These are phyloP conservation scores for Pelagia noctiluca DNA, from an alignment of 30 jellyfish, hydroid and myxozoan species.

Conservation along the genomic window DNA sequence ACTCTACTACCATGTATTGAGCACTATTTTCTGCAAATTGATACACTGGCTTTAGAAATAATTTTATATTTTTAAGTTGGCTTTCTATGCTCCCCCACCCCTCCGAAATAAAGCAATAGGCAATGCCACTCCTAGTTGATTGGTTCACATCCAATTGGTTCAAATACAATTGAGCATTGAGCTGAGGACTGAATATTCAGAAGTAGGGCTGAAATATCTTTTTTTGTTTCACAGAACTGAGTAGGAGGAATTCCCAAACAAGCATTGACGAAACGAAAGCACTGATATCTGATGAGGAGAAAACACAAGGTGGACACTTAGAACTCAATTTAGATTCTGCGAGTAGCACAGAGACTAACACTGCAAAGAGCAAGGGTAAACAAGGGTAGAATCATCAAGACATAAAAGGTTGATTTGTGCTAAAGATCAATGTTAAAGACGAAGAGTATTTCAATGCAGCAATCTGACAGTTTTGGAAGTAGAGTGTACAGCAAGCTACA, in stretches of 20 bases:
- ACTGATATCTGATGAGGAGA: slow-evolving; percentile 45
- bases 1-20: too few relatives aligned
- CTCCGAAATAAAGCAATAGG: not conserved
- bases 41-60: too few relatives aligned
- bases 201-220: not conserved
- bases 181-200: not conserved
- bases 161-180: not conserved
- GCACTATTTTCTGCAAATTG: too few relatives aligned
- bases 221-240: slow-evolving; percentile 23
- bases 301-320: slow-evolving; percentile 38
- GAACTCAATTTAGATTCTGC: slow-evolving; percentile 51
- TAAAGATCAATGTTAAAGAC: too few relatives aligned
- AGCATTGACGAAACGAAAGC: slow-evolving; percentile 61
- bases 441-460: too few relatives aligned
- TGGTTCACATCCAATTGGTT: too few relatives aligned
- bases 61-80: too few relatives aligned
- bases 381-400: too few relatives aligned
- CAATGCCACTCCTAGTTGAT: too few relatives aligned
- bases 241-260: slow-evolving; percentile 58
- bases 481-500: too few relatives aligned
- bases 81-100: not conserved
- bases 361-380: not conserved
- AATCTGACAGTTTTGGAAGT: too few relatives aligned
- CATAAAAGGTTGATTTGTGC: too few relatives aligned
- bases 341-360: slow-evolving; percentile 32